Percentiles rank a stretch among this genome's conserved stretches.
Evolutionary conservation across 2,888 invertebrate species (phyloP).

Genomic region (Drosophila putrida): DNA sequence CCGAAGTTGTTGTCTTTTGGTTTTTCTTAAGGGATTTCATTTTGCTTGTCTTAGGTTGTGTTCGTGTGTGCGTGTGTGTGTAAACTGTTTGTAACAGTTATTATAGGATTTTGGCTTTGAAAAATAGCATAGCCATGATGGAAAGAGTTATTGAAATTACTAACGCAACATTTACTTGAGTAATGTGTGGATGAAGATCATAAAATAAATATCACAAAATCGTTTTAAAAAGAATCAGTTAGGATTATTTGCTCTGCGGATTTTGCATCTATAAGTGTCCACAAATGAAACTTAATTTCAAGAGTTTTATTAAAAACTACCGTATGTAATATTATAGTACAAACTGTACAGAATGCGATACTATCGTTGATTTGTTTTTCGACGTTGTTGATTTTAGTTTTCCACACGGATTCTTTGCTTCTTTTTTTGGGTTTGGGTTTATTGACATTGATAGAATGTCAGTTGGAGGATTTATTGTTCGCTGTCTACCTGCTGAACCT

Average conservation of each 20-base stretch:
- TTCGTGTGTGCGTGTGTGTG: not conserved
- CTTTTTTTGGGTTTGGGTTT: constrained; percentile 22
- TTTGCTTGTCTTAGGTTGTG: constrained; percentile 47
- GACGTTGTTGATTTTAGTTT: constrained; percentile 32
- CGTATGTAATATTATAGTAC: no score
- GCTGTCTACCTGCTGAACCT: constrained; percentile 45
- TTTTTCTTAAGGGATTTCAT: constrained; percentile 46
- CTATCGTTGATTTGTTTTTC: not conserved
- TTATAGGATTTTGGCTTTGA: constrained; percentile 52
- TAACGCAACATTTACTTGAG: constrained; percentile 8
- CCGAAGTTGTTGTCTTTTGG: constrained; percentile 32
- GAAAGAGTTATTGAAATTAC: constrained; percentile 15
- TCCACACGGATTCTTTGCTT: not conserved
- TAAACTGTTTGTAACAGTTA: constrained; percentile 51
- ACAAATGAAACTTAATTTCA: no score
- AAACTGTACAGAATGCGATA: no score
- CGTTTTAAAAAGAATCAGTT: no score
- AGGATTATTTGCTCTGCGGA: no score
- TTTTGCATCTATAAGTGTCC: no score
- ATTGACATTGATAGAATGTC: constrained; percentile 74
- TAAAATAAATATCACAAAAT: not conserved
- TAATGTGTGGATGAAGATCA: not conserved
- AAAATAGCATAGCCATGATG: constrained; percentile 7
- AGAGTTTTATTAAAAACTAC: no score
- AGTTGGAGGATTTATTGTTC: constrained; percentile 61